Evolutionary conservation across 1,140 invertebrate species (phyloP).

Genomic region (Amphibalanus amphitrite): DNA sequence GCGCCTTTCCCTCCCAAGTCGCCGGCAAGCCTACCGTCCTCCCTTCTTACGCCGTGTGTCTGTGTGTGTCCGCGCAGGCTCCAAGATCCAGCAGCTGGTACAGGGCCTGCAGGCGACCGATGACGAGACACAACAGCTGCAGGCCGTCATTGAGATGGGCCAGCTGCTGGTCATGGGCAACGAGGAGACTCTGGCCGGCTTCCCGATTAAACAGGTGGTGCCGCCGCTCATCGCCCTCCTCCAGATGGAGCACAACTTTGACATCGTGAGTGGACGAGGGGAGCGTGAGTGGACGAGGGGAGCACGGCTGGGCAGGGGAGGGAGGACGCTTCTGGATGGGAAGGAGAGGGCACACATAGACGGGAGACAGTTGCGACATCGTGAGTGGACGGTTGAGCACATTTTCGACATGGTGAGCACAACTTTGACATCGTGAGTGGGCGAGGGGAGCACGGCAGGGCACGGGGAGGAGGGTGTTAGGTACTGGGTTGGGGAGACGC

Average conservation of each 20-base stretch:
- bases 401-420: no score
- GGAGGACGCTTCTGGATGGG: no score
- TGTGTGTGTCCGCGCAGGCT: conserved; percentile 32
- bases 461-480: no score
- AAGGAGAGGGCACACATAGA: no score
- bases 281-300: conserved; percentile 36
- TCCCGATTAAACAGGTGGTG: conserved; percentile 94
- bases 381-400: no score
- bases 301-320: no score
- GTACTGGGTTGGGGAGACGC: no score
- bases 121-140: conserved; percentile 91
- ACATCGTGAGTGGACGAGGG: conserved; percentile 46
- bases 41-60: no score
- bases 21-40: no score
- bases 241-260: conserved; percentile 93
- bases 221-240: conserved; percentile 76
- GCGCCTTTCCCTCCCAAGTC: no score
- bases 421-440: conserved; percentile 85
- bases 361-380: no score
- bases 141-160: conserved; percentile 97
- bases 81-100: conserved; percentile 84
- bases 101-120: conserved; percentile 80
- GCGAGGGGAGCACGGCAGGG: no score
- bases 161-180: conserved; percentile 98
- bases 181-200: conserved; percentile 93